Base-by-base conservation (phyloP, 2,888 invertebrate genomes). In the Chrysina gloriosa region DNA sequence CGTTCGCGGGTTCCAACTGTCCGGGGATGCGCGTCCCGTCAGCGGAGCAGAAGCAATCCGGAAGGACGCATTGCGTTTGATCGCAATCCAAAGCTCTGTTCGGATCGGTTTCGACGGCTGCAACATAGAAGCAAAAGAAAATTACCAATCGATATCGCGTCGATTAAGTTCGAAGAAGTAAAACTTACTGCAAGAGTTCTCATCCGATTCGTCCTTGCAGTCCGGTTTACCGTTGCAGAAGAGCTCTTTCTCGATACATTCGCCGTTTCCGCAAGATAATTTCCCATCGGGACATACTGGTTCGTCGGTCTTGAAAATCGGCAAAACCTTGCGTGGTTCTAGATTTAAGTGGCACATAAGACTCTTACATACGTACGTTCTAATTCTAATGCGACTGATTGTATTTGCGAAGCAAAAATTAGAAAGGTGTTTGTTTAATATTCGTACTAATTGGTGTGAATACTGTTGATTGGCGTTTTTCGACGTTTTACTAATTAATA, bases 151-250 rank as follows among this genome's bases (percentile, higher is more conserved):
- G 7, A 9, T 23, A 9, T 14, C n/a, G 14, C 29, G 14, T 14
- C n/a, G 25, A 4, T 2, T 34, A 36, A 56, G 25, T 50, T 29
- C 31, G n/a, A 21, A 42, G 58, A 39, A 23, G 39, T 16, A 14
- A 42, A 48, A 93, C 95, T 92, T 87, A 96, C 96, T 92, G 88
- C 96, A 96, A 74, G 96, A 94, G 78, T 96, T 96, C 85, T 96
- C 96, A 81, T 96, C 96, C 63, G 96, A 96, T 81, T 95, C 96
- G 81, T 96, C 96, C 80, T 94, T 92, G 85, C 96, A 96, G 81
- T 96, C 96, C 61, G 92, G 89, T 84, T 94, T 94, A 79, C 94
- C 96, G 80, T 96, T 95, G 84, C 96, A 96, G 89, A 96, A 96
- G 65, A 96, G 86, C 79, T 93, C 93, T 84, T 92, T 95, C 76